Evolutionary conservation across 2,888 invertebrate genomes (phyloP).

Genomic region (Belgica antarctica): DNA sequence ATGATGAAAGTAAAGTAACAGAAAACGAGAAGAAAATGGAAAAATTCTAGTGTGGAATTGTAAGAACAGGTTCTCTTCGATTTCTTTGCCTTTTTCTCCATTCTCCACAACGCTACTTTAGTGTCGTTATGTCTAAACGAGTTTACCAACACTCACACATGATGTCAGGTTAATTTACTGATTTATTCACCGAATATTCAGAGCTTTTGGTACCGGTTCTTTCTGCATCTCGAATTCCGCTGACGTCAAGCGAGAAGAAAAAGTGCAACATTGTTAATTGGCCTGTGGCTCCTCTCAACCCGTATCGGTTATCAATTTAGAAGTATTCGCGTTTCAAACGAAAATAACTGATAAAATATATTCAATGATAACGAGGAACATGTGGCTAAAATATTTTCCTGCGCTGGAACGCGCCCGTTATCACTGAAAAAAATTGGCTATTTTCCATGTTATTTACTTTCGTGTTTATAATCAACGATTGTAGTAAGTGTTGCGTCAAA

Average conservation of each 20-base stretch:
- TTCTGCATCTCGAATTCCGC: neutral
- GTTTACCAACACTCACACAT: slow-evolving; percentile 10
- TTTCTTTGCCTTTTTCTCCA: neutral
- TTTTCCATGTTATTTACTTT: no score
- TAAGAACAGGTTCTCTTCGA: slow-evolving; percentile 22
- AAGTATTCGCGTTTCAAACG: neutral
- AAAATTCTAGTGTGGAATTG: slow-evolving; percentile 15
- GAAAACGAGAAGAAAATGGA: slow-evolving; percentile 5
- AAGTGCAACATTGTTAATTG: neutral
- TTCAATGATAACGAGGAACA: neutral
- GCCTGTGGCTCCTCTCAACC: neutral
- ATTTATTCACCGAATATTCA: no score
- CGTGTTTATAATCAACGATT: no score
- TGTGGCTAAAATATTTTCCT: neutral
- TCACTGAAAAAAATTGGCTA: no score
- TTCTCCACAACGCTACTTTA: no score
- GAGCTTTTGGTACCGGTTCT: slow-evolving; percentile 4
- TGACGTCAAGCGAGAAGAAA: neutral
- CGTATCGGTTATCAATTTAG: neutral
- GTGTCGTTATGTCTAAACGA: no score
- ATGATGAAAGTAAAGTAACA: neutral
- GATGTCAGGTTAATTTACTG: neutral
- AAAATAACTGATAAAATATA: neutral
- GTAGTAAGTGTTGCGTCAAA: no score
- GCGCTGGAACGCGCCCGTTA: no score